Evolutionary conservation across 2,888 invertebrate genomes (phyloP), one percentile per base, ranked within the genome.

Genomic region (Ecliptopera silaceata): DNA sequence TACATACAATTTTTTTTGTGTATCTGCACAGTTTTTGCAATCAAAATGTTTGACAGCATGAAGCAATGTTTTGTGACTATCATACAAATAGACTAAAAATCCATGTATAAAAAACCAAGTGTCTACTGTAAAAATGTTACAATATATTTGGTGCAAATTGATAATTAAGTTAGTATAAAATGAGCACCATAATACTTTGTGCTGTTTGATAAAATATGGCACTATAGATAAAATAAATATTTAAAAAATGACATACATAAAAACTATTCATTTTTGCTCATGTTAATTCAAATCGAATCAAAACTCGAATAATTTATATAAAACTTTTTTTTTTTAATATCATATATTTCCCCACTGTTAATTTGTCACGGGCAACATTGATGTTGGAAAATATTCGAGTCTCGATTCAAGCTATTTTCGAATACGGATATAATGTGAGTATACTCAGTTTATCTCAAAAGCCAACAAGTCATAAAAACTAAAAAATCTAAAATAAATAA

Each of bases 141-240:
- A 45, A 10, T 31, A 10, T 31, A 52, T 36, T 56, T 52, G 42
- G 44, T 53, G 57, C 18, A 4, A 39, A 51, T 46, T 50, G 38
- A 51, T 31, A 47, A 47, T 15, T 31, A 49, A 49, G 31, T 18
- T 49, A 46, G 38, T 54, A 34, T 22, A 50, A 41, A 53, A 54
- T 36, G 31, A 59, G 63, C 63, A 61, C 63, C 58, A 45, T 44
- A 48, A 32, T 22, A 44, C 36, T 49, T 57, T 60, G 56, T 49
- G 59, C 57, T 56, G 41, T 50, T 22, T 57, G 50, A 45, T 49
- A 55, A 45, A 18, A 34, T 49, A 50, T 54, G 50, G 49, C 49
- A 61, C 50, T 29, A 45, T 13, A 46, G 11, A 53, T 38, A 45
- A 31, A 45, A 42, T 10, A 41, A 18, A 20, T 34, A 17, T 12